Evolutionary conservation across 2,888 invertebrate species (phyloP).

Genomic region (Acanthococcus lagerstroemiae): DNA sequence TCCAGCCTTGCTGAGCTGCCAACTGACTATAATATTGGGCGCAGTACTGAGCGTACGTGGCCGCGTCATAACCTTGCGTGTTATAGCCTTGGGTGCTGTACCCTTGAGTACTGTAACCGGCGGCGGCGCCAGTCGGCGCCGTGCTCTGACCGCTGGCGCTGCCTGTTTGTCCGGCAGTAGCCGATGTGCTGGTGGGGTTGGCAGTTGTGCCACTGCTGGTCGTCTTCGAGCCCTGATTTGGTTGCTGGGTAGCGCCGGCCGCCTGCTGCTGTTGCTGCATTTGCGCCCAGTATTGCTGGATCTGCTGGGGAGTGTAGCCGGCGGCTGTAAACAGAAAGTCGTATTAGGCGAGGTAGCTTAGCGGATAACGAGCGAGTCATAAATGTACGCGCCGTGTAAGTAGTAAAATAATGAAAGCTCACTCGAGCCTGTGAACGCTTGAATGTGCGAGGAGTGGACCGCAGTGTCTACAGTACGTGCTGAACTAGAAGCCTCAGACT

Average conservation of each 20-base stretch:
- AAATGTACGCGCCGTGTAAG: too few relatives aligned
- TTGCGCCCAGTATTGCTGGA: constrained; percentile 22
- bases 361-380: too few relatives aligned
- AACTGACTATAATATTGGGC: constrained; percentile 23
- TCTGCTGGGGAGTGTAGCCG: constrained; percentile 17
- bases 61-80: constrained; percentile 18
- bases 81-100: constrained; percentile 13
- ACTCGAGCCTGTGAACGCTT: too few relatives aligned
- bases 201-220: not conserved
- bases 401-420: not conserved
- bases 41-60: constrained; percentile 23
- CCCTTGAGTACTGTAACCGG: constrained; percentile 11
- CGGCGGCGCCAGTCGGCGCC: not conserved
- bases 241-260: constrained; percentile 4
- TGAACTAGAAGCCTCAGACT: too few relatives aligned
- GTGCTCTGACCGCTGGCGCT: not conserved
- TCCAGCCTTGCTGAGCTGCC: constrained; percentile 14
- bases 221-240: constrained; percentile 7
- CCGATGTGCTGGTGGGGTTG: not conserved
- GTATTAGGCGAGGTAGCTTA: too few relatives aligned
- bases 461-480: too few relatives aligned
- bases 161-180: not conserved
- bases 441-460: too few relatives aligned
- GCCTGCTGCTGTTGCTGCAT: constrained; percentile 22
- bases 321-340: too few relatives aligned